Conservation (phyloP, 2,888 invertebrate species). For the Ochropleura leucogaster region DNA sequence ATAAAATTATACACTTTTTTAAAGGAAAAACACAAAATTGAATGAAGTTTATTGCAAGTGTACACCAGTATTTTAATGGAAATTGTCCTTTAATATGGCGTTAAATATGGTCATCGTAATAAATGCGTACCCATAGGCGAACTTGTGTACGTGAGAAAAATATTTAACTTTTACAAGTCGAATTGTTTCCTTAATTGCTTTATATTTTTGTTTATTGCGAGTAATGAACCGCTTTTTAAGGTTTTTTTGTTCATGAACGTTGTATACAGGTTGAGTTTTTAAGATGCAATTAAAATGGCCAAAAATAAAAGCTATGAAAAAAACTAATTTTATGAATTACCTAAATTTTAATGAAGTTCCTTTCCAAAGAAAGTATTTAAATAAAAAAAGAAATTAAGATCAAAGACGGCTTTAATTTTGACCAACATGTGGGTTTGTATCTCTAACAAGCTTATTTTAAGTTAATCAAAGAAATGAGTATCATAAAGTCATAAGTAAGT, state of each 20-base stretch:
- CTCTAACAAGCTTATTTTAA: constrained; percentile 16
- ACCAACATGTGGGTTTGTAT: background rate
- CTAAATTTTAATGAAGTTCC: background rate
- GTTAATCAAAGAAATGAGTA: constrained; percentile 36
- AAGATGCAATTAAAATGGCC: background rate
- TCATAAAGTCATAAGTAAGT: constrained; percentile 35
- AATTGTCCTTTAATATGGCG: constrained; percentile 35
- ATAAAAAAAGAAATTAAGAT: background rate
- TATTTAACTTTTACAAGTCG: constrained; percentile 35
- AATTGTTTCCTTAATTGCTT: constrained; percentile 65
- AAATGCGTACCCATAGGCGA: constrained; percentile 10
- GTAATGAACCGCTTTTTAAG: constrained; percentile 58
- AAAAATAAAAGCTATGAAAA: background rate
- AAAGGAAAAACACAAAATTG: constrained; percentile 6
- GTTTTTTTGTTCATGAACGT: constrained; percentile 16
- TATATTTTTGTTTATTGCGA: constrained; percentile 56
- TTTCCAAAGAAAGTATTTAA: background rate
- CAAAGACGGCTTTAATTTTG: background rate
- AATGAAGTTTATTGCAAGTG: constrained; percentile 23
- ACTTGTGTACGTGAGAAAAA: constrained; percentile 49
- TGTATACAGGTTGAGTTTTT: background rate
- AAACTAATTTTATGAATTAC: background rate
- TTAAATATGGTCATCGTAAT: constrained; percentile 41
- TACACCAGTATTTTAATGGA: constrained; percentile 24
- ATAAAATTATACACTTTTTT: constrained; percentile 3